Conservation (phyloP, 2,113 vertebrate species). For the Pituophis catenifer region DNA sequence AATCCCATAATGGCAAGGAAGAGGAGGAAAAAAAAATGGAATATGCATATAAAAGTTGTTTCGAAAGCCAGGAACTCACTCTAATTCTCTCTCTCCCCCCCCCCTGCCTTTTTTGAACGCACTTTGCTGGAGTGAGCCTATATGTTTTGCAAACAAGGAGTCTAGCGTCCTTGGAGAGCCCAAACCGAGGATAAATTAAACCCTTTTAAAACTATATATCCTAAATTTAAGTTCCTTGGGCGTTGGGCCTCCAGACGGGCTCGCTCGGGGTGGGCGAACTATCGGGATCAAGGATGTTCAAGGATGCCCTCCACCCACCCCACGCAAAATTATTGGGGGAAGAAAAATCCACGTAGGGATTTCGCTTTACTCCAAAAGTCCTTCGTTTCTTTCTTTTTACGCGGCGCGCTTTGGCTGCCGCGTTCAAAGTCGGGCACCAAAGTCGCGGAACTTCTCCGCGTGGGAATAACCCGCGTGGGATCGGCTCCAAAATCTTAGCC, state of each 20-base stretch:
- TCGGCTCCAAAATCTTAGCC: background rate
- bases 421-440: background rate
- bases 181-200: background rate
- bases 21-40: background rate
- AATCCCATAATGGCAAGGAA: background rate
- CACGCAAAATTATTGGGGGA: too few species aligned
- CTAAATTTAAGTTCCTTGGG: background rate
- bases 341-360: background rate
- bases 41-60: background rate
- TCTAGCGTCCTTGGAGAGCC: background rate
- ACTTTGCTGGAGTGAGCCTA: background rate
- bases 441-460: background rate
- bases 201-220: background rate
- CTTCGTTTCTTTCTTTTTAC: background rate
- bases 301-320: background rate
- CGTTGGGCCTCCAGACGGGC: background rate
- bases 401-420: background rate
- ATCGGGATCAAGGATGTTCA: background rate
- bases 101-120: background rate
- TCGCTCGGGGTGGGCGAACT: background rate
- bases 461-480: background rate
- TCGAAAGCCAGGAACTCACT: slow-evolving; percentile 1
- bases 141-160: background rate
- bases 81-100: background rate
- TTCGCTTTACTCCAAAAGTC: background rate